Base-by-base conservation (phyloP, 2,797 vertebrate species). In the Lates japonicus region DNA sequence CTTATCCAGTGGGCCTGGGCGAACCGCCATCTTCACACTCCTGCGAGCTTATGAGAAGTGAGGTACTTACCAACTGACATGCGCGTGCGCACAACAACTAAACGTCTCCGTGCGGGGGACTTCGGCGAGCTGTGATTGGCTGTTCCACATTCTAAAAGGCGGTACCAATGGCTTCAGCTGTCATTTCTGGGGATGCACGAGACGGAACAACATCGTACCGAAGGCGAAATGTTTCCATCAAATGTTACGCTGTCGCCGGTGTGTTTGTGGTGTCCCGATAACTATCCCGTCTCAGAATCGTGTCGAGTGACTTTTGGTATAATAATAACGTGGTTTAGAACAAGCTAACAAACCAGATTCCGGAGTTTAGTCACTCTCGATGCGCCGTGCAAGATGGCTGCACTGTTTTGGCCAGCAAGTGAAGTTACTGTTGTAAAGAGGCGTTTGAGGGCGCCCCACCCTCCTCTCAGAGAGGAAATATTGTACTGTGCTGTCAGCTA, bases 21-120 rank as follows among this genome's bases (percentile, higher is more conserved):
- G 96, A 91, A 96, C 96, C 98, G 98, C 97, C 98, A 99, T 99
- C 98, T 98, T 98, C 96, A 95, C 96, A 95, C 96, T 95, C 94
- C 93, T 87, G 90, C 90, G 92, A 93, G 93, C 90, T 94, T 91
- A 74, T 93, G 94, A 93, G 87, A 82, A 92, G 87, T 86, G 84
- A 90, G 79, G 84, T 62, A 66, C 84, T 93, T 85, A 84, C 88
- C 83, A 35, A 85, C 60, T 90, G 92, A 90, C 79, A 1, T 90
- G 92, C 93, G 93, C 90, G 11, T 88, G 94, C 88, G 92, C 83
- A 92, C 58, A 76, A 6, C 64, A 60, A 71, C 60, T 59, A 29
- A 78, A 81, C 87, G 83, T n/a, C 85, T 87, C 71, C 22, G 51
- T 10, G 63, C 35, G 55, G 88, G 39, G 87, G 86, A 88, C 69